Conservation (phyloP, 2,888 invertebrate species). For the Lampropteryx suffumata region DNA sequence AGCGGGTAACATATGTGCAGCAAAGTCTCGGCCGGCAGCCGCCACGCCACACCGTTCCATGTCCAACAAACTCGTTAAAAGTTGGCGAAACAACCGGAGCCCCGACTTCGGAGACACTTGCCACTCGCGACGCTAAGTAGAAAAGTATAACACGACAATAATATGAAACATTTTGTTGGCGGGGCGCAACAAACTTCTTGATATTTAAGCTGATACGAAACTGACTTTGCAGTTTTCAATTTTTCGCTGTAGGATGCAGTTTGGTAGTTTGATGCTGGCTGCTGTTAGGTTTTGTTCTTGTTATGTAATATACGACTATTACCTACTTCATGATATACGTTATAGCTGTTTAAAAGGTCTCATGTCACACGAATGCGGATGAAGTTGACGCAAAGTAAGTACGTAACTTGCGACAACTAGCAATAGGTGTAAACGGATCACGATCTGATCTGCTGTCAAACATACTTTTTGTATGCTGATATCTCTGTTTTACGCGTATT, state of each 20-base stretch:
- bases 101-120: conserved; percentile 73
- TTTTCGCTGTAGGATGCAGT: conserved; percentile 12
- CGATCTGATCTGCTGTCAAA: too few species aligned
- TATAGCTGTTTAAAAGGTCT: too few species aligned
- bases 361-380: too few species aligned
- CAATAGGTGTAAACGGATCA: too few species aligned
- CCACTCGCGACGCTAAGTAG: conserved; percentile 74
- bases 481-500: too few species aligned
- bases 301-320: too few species aligned
- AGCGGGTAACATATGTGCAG: conserved; percentile 53
- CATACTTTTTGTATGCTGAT: too few species aligned
- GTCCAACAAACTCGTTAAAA: conserved; percentile 83
- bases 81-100: conserved; percentile 76
- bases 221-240: conserved; percentile 20
- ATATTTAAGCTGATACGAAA: conserved; percentile 31
- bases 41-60: conserved; percentile 40
- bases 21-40: conserved; percentile 44
- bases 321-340: too few species aligned
- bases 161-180: conserved; percentile 42
- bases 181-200: conserved; percentile 27
- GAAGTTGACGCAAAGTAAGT: too few species aligned
- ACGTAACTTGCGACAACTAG: too few species aligned
- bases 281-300: neutral
- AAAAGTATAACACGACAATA: conserved; percentile 69
- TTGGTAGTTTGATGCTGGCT: neutral